Evolutionary conservation across 2,797 vertebrate species (phyloP), one percentile per base, ranked within the genome.

Genomic region (Saxicola maurus): DNA sequence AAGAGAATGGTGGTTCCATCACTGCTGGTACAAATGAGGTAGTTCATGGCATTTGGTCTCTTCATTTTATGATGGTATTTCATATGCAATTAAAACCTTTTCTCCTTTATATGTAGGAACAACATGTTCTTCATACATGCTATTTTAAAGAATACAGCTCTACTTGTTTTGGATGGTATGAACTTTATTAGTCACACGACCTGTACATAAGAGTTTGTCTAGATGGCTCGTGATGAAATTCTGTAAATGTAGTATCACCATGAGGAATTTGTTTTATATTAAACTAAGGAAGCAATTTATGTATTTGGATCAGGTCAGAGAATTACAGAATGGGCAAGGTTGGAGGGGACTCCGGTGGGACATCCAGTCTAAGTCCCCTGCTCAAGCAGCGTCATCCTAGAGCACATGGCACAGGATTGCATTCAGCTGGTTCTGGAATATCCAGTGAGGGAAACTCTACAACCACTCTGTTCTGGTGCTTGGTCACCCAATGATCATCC

Each of bases 201-300:
- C 59, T 81, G 35, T 27, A 74, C 61, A 35, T 25, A 52, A 57
- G 33, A 51, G 21, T 40, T 77, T 69, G 66, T 69, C 35, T 51
- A 28, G 43, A 35, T 46, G 45, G 20, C 14, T 80, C 0, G 5
- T 49, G 37, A 13, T 38, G 23, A 46, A 53, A 61, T 65, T 46
- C 40, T 59, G 21, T 74, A 56, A 83, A 85, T 68, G 52, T 19
- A 65, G 23, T 31, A 69, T 62, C 48, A 72, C 21, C 43, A 46
- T 42, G 59, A 68, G 43, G 48, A 82, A 60, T 60, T 43, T 7
- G 24, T 51, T 84, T 71, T 90, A 28, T 64, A 60, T 78, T 72
- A 81, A 91, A 82, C 17, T 18, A 65, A 76, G 46, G 48, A 87
- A 76, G 37, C 19, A 53, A 24, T 87, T 42, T 33, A 48, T 49